These are phyloP conservation scores for Lichenostomus cassidix DNA, from an alignment of 2,113 vertebrate species.

Conservation along the genomic window DNA sequence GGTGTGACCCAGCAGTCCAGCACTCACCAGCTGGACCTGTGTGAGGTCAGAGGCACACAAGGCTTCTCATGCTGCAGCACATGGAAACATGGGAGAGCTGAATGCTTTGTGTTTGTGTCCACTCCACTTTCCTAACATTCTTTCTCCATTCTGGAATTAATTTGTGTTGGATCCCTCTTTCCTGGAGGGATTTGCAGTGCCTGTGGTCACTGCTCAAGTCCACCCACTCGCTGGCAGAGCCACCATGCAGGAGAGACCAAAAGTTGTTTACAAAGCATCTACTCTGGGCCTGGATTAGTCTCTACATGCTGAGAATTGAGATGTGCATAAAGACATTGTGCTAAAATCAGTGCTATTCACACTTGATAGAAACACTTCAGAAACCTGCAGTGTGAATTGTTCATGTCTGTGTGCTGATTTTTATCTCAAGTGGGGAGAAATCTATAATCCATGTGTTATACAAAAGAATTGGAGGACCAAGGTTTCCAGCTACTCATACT, in stretches of 20 bases:
- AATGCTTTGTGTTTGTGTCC: not conserved
- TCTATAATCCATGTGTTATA: not conserved
- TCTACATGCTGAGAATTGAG: not conserved
- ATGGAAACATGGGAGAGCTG: fast-evolving
- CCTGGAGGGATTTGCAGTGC: not conserved
- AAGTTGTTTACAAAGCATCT: not conserved
- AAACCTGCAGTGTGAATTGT: not conserved
- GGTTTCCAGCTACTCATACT: slow-evolving; percentile 62
- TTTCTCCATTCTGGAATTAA: not conserved
- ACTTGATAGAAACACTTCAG: not conserved
- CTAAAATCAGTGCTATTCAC: not conserved
- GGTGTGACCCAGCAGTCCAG: not conserved
- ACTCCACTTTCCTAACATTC: fast-evolving
- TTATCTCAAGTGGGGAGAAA: not conserved
- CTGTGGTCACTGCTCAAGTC: not conserved
- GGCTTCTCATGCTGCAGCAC: not conserved
- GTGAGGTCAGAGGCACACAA: not conserved
- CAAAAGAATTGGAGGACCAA: slow-evolving; percentile 27
- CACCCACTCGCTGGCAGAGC: not conserved
- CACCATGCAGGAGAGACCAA: not conserved
- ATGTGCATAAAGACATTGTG: not conserved
- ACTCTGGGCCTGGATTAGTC: not conserved
- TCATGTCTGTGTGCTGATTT: slow-evolving; percentile 42
- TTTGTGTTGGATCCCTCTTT: not conserved
- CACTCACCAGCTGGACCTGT: not conserved